Conservation (phyloP, 2,113 vertebrate genomes). For the Cyprinus carpio region DNA sequence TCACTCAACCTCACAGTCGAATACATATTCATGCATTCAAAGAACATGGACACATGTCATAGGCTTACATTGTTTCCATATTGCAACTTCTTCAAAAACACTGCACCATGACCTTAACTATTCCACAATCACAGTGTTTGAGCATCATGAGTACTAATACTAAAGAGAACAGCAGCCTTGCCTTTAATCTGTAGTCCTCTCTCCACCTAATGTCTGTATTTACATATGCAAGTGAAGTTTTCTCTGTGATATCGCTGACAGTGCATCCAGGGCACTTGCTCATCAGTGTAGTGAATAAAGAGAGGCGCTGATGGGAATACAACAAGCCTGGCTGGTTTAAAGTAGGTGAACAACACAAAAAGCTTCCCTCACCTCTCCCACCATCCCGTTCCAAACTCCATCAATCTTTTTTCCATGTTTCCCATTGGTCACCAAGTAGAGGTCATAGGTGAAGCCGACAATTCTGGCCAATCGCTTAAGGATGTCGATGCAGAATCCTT, state of each 20-base stretch:
- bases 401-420: constrained; percentile 86
- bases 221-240: constrained; percentile 19
- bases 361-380: constrained; percentile 82
- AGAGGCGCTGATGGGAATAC: constrained; percentile 8
- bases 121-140: constrained; percentile 44
- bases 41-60: neutral
- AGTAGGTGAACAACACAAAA: neutral
- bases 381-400: constrained; percentile 93
- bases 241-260: constrained; percentile 34
- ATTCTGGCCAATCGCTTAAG: constrained; percentile 90
- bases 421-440: constrained; percentile 93
- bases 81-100: neutral
- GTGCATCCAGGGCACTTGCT: constrained; percentile 18
- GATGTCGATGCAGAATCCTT: constrained; percentile 96
- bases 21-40: constrained; percentile 11
- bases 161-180: constrained; percentile 14
- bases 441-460: constrained; percentile 93
- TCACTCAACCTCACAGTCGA: neutral
- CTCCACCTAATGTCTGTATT: constrained; percentile 12
- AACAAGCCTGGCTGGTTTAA: neutral
- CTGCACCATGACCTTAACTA: constrained; percentile 21
- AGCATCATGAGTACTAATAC: constrained; percentile 40
- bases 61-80: neutral
- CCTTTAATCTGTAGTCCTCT: constrained; percentile 34
- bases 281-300: constrained; percentile 21